phyloP scores from a whole-genome alignment of 2,113 vertebrate genomes.

The Tringa solitaria region DNA sequence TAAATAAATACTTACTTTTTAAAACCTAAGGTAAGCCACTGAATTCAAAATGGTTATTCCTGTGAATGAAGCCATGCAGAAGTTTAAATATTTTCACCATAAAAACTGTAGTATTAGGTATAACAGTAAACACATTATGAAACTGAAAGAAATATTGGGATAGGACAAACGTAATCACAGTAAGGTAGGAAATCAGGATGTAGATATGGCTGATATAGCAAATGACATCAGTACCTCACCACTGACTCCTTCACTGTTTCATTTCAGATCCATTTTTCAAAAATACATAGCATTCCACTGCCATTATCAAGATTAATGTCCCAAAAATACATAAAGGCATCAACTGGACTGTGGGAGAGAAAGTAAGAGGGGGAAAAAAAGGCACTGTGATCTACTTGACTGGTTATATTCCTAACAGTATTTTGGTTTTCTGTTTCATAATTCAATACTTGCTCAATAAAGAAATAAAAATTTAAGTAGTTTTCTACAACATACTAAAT shows the following conservation, averaged over 20 bases:
- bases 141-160: background rate
- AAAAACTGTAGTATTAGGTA: background rate
- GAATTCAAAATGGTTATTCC: background rate
- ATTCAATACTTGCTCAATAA: slow-evolving; percentile 7
- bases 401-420: slow-evolving; percentile 1
- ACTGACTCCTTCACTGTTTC: background rate
- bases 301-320: slow-evolving; percentile 60
- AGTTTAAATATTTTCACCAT: background rate
- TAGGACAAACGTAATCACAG: background rate
- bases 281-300: slow-evolving; percentile 44
- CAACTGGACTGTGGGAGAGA: background rate
- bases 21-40: background rate
- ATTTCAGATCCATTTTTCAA: slow-evolving; percentile 45
- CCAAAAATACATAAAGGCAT: background rate
- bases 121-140: background rate
- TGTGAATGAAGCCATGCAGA: background rate
- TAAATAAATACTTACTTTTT: background rate
- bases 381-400: slow-evolving; percentile 19
- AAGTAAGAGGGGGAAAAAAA: background rate
- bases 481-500: background rate
- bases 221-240: background rate
- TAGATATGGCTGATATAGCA: background rate
- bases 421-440: slow-evolving; percentile 30
- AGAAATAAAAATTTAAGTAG: background rate
- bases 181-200: background rate